Base-by-base conservation (phyloP, 2,888 invertebrate species). In the Campoplex capitator region DNA sequence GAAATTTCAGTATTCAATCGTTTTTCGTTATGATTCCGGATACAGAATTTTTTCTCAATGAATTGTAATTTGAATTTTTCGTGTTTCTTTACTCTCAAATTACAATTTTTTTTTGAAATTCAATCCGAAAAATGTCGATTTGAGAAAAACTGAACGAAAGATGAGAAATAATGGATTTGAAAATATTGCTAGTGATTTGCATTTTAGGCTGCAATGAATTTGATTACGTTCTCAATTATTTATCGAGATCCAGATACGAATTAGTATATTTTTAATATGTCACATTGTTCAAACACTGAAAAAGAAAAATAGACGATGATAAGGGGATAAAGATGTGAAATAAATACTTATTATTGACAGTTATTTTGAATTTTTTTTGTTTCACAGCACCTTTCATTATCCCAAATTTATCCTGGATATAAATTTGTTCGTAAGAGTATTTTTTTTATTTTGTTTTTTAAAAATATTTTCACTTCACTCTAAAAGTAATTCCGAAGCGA, bases 221-320 rank as follows among this genome's bases (percentile, higher is more conserved):
- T 74, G 45, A 62, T 80, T 83, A 76, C 70, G 68, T 74, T 54
- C n/a, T 32, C 51, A 78, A 85, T 77, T 73, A 77, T 84, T 67
- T 67, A 73, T 81, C 38, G 58, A 68, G 68, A 67, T 65, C 65
- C 23, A 68, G 45, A 81, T 62, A 81, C 70, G 62, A 65, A 76
- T 51, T 23, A 62, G 75, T 76, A 54, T 84, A 73, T 73, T 78
- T 83, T 83, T 83, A 77, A 56, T 76, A 70, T 54, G 35, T 32
- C 35, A 67, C 70, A 70, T 70, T 83, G 76, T 76, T 77, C 35
- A 62, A 83, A 65, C 56, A n/a, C 35, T 28, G 16, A 9, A 38
- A 65, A 83, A 78, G 68, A n/a, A 78, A 45, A 8, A 11, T 54
- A 78, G 2, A 62, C 32, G 62, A 62, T 4, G 32, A 32, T 32